Evolutionary conservation across 35 echinoderm and acorn worm species (phyloP), one percentile per base, ranked within the genome.

Genomic region (Stichopus chloronotus): DNA sequence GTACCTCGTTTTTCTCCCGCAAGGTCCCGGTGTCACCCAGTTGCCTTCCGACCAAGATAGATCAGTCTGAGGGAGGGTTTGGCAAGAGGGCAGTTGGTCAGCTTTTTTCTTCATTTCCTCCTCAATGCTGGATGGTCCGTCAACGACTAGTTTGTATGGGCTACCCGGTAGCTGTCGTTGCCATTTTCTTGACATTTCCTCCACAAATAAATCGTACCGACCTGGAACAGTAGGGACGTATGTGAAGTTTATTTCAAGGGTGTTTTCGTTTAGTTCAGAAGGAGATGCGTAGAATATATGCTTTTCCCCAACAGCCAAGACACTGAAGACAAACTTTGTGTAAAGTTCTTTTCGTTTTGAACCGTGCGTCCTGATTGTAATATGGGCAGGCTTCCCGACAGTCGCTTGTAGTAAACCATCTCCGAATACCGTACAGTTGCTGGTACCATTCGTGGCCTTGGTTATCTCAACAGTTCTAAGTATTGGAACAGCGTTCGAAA

Each of bases 61-160:
- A 71, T 89, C 87, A 2, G 58, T 52, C 21, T 25, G 57, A 7
- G 59, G 57, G 55, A 89, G 43, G 60, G 87, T 89, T 52, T 89
- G 87, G 43, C 87, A 89, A 30, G 87, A 71, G 24, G 87, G 87
- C 5, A 89, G 87, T 17, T 89, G 58, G 24, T 89, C 60, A 63
- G 87, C 60, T 52, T 72, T 52, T 7, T 20, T 10, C 58, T 53
- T 85, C 9, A 30, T 6, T 55, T 83, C 52, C 8, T 55, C 17
- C 4, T 5, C 58, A 25, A 25, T 17, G n/a, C 9, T 9, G n/a
- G 57, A 19, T 24, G 57, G 13, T 59, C 87, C 61, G 9, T 89
- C 61, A 89, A 89, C 87, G 13, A 89, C 25, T 4, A 89, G 87
- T 52, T 60, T 22, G 87, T 71, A 89, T 52, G 87, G 87, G 60